Evolutionary conservation across 2,888 invertebrate species (phyloP).

Genomic region (Nineta flava): DNA sequence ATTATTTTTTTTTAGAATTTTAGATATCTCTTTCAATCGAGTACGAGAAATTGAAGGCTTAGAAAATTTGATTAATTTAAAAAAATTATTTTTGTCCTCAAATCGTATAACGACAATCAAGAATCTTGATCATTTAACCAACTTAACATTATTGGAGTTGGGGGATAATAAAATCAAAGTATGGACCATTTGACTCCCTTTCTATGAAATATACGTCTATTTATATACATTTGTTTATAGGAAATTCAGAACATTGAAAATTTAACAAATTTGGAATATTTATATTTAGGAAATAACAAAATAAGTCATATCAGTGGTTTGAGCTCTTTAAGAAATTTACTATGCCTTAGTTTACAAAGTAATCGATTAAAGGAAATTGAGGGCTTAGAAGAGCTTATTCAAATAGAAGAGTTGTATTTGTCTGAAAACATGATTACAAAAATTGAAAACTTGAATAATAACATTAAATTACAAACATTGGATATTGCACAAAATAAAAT

Average conservation of each 20-base stretch:
- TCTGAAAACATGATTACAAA: slow-evolving; percentile 80
- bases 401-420: slow-evolving; percentile 76
- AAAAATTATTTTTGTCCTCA: slow-evolving; percentile 75
- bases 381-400: slow-evolving; percentile 54
- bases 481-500: slow-evolving; percentile 86
- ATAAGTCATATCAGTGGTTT: slow-evolving; percentile 75
- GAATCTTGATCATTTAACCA: slow-evolving; percentile 64
- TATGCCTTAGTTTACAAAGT: slow-evolving; percentile 75
- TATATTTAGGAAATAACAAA: slow-evolving; percentile 92
- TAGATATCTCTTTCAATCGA: slow-evolving; percentile 94
- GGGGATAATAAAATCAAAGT: slow-evolving; percentile 89
- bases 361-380: slow-evolving; percentile 82
- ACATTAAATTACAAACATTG: slow-evolving; percentile 60
- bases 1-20: slow-evolving; percentile 39
- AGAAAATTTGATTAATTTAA: slow-evolving; percentile 53
- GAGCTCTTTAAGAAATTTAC: slow-evolving; percentile 50
- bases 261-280: slow-evolving; percentile 53
- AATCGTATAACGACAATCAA: slow-evolving; percentile 81
- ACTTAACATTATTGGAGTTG: slow-evolving; percentile 73
- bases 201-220: not conserved
- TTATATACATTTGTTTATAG: slow-evolving; percentile 27
- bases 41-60: slow-evolving; percentile 75
- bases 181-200: slow-evolving; percentile 17
- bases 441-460: slow-evolving; percentile 62
- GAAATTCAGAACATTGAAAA: slow-evolving; percentile 75